phyloP scores from a whole-genome alignment of 2,888 invertebrate species.

The Iselma pallidipennis region DNA sequence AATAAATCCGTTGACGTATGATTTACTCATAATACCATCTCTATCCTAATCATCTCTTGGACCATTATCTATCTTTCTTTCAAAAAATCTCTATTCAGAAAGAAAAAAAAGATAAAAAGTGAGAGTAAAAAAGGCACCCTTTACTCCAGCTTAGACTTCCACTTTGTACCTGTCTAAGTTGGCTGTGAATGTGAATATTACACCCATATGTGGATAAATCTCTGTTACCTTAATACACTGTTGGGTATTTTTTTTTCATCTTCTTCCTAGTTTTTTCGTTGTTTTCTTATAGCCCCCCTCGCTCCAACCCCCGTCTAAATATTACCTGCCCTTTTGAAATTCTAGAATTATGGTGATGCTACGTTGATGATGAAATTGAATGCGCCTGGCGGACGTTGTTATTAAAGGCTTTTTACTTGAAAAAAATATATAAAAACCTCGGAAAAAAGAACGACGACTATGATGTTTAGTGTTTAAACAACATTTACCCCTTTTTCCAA shows the following conservation, averaged over 20 bases:
- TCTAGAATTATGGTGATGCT: slow-evolving; percentile 22
- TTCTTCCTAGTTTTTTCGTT: not conserved
- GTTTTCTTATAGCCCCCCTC: not conserved
- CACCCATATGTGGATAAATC: not conserved
- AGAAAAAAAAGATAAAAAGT: not conserved
- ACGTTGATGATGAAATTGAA: slow-evolving; percentile 21
- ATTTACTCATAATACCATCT: not conserved
- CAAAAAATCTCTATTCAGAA: not conserved
- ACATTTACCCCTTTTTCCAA: not conserved
- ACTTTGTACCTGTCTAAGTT: not conserved
- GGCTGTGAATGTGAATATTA: not conserved
- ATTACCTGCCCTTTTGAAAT: slow-evolving; percentile 20
- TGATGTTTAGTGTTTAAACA: not conserved
- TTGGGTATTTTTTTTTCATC: not conserved
- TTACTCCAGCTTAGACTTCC: not conserved
- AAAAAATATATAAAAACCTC: too few relatives aligned
- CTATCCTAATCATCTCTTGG: not conserved
- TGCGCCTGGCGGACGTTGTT: slow-evolving; percentile 26
- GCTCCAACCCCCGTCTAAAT: too few relatives aligned
- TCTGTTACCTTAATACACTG: too few relatives aligned
- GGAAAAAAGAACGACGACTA: not conserved
- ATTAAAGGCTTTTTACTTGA: slow-evolving; percentile 26
- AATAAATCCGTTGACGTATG: not conserved
- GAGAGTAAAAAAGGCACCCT: not conserved
- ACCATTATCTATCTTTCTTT: not conserved